phyloP scores from a whole-genome alignment of 2,888 invertebrate species.

The Tupiocoris notatus region DNA sequence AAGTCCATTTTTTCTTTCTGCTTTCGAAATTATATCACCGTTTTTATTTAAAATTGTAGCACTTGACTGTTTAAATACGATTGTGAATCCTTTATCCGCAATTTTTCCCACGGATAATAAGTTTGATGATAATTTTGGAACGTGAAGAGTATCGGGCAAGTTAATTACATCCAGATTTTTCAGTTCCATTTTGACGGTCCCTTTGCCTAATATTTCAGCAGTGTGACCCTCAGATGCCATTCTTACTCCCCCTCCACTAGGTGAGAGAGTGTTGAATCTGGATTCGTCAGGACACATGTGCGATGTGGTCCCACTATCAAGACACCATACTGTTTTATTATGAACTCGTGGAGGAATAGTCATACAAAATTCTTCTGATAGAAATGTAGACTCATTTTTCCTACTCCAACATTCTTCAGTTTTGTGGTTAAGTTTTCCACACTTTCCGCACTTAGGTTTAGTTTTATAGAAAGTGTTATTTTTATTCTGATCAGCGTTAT shows the following conservation, averaged over 20 bases:
- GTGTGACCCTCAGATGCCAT: background rate
- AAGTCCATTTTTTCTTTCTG: background rate
- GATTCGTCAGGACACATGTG: background rate
- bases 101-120: slow-evolving; percentile 6
- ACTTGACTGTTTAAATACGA: background rate
- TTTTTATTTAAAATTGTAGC: background rate
- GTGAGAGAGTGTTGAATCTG: background rate
- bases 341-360: background rate
- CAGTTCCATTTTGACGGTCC: background rate
- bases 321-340: background rate
- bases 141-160: background rate
- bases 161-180: background rate
- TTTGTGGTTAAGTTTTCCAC: slow-evolving; percentile 4
- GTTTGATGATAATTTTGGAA: background rate
- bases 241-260: slow-evolving; percentile 3
- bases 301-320: background rate
- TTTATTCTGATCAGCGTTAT: background rate
- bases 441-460: background rate
- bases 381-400: background rate
- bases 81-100: background rate
- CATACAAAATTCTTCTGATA: background rate
- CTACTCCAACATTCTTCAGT: background rate
- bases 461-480: background rate
- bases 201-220: background rate
- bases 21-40: background rate